Evolutionary conservation across 2,888 invertebrate genomes (phyloP), one percentile per base, ranked within the genome.

Genomic region (Metacarcinus magister): DNA sequence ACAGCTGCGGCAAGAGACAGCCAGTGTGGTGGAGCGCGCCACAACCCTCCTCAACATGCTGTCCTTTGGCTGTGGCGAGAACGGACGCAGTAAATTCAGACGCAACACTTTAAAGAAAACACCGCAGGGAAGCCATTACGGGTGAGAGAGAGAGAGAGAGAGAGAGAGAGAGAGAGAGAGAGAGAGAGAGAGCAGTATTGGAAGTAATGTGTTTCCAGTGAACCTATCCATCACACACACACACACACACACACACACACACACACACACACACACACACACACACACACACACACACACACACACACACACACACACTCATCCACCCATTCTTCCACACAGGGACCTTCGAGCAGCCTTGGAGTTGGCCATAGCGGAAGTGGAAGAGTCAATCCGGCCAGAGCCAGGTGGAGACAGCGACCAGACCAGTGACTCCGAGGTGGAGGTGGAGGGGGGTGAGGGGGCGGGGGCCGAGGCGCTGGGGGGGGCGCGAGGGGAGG

Each of bases 1-100:
- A 28, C 97, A 97, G 97, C 97, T 97, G 93, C 97, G 97, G 43
- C 97, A 97, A 75, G 98, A 98, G 97, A 98, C 98, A 16, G 98
- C 98, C 44, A 98, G 98, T 97, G 98, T 99, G 90, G 98, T 99
- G 98, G 98, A 99, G 97, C 99, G 99, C 98, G 99, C 99, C 0
- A 98, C 99, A 28, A 98, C 99, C 28, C 98, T 99, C 48, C 98
- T 99, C 97, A 99, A 99, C 97, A 99, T 99, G 98, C 99, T 99
- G 97, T 98, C 99, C 44, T 98, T 99, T 97, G 99, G 99, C n/a
- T 99, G 99, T 97, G 99, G 99, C 23, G 98, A 87, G 39, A 87
- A 87, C 98, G 10, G 97, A 97, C 98, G 98, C 96, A 23, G 48
- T 82, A 92, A 89, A 44, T 96, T 98, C 98, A 97, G 98, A 97